Evolutionary conservation across 1,140 invertebrate genomes (phyloP), one percentile per base, ranked within the genome.

Genomic region (Sarcophaga peregrina): DNA sequence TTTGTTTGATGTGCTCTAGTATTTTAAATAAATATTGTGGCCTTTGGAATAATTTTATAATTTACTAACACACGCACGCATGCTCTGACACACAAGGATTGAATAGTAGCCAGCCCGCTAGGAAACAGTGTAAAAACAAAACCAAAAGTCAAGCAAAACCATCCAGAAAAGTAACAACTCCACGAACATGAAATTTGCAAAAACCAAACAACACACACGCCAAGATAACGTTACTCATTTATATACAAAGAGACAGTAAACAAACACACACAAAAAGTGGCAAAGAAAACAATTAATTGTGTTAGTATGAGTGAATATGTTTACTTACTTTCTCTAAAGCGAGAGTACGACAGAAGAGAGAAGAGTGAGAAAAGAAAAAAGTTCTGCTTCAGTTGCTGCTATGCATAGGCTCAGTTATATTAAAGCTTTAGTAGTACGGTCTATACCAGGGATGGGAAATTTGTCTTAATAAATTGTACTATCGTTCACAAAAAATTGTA

Each of bases 1-100:
- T 37, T 37, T 2, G 25, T 37, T 37, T 37, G 25, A 4, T 37
- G 1, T 37, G 1, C 25, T 37, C 25, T 37, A 4, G 1, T 37
- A 37, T 37, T 37, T 37, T 37, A 37, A 37, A 37, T 37, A 37
- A 37, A 37, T 37, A 37, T 37, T 37, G 25, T 37, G 25, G 4
- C 25, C 4, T 37, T 4, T 37, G 4, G 25, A 5, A 68, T 78
- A 78, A 50, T 78, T 78, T 78, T 8, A 78, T 78, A 78, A 78
- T 78, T 78, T 78, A 78, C 20, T 78, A 78, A 20, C 75, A 78
- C 75, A 78, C 75, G 20, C 50, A 11, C 15, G 3, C 20, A 78
- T 50, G 47, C n/a, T 15, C n/a, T n/a, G n/a, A n/a, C n/a, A n/a
- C n/a, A n/a, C n/a, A n/a, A n/a, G n/a, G n/a, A n/a, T n/a, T n/a